A percentile compares a stretch with the other conserved stretches of the same genome.
These are phyloP conservation scores for Leptinotarsa juncta DNA, from an alignment of 2,888 invertebrate species.

Conservation along the genomic window DNA sequence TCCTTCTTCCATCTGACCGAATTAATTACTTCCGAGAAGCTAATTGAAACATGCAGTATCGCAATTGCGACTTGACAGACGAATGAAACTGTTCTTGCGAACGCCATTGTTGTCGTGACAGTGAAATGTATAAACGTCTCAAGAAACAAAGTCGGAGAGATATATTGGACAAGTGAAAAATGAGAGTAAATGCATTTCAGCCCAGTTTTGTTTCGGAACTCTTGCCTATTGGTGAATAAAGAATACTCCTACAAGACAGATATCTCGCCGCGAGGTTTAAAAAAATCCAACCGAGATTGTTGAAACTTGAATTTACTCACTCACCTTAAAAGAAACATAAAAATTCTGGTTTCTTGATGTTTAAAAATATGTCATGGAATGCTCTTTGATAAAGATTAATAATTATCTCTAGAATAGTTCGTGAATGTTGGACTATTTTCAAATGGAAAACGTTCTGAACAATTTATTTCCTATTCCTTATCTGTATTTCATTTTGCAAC, in stretches of 20 bases:
- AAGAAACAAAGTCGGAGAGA: slow-evolving; percentile 30
- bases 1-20: background rate
- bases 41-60: slow-evolving; percentile 44
- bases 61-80: slow-evolving; percentile 39
- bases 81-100: slow-evolving; percentile 43
- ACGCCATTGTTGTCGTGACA: slow-evolving; percentile 43
- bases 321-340: too few species aligned
- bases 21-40: slow-evolving; percentile 38
- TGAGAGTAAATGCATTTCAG: background rate
- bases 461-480: too few species aligned
- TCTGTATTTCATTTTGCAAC: too few species aligned
- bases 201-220: background rate
- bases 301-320: too few species aligned
- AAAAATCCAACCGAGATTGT: too few species aligned
- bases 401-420: too few species aligned
- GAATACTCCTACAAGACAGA: background rate
- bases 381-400: too few species aligned
- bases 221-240: background rate
- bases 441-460: too few species aligned
- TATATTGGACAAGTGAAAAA: slow-evolving; percentile 15
- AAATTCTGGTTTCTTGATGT: too few species aligned
- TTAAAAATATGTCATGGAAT: too few species aligned
- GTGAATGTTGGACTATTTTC: too few species aligned
- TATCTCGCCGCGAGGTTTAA: too few species aligned
- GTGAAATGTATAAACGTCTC: slow-evolving; percentile 43